These are phyloP conservation scores for Pseudochirops corinnae DNA, from an alignment of 2,797 vertebrate species.

Conservation along the genomic window DNA sequence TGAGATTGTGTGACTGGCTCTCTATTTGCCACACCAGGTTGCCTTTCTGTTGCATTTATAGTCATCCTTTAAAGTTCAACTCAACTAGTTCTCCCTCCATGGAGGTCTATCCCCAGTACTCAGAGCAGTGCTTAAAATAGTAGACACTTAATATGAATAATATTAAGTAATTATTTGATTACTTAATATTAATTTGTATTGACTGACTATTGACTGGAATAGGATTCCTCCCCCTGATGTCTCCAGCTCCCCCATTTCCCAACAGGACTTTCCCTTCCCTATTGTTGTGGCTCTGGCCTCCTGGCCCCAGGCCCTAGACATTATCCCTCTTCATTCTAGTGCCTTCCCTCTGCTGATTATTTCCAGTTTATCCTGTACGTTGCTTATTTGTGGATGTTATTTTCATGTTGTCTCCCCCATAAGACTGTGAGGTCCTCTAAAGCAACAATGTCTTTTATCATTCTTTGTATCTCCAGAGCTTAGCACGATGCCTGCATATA, in stretches of 20 bases:
- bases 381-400: neutral
- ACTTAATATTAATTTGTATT: neutral
- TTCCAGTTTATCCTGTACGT: neutral
- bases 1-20: neutral
- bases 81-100: neutral
- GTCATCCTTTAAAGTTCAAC: neutral
- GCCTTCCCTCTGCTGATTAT: neutral
- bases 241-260: neutral
- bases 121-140: neutral
- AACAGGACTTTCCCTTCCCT: neutral
- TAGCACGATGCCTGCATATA: neutral
- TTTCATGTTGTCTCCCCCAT: neutral
- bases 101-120: neutral
- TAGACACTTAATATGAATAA: neutral
- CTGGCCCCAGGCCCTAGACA: neutral
- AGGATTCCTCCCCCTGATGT: neutral
- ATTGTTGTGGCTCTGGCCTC: neutral
- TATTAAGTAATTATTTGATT: no score
- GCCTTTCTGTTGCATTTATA: neutral
- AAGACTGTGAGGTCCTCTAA: no score
- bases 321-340: neutral
- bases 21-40: neutral
- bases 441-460: neutral
- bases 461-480: neutral
- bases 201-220: neutral